Base-by-base conservation (phyloP, 2,888 invertebrate genomes). In the Drosophila putrida region DNA sequence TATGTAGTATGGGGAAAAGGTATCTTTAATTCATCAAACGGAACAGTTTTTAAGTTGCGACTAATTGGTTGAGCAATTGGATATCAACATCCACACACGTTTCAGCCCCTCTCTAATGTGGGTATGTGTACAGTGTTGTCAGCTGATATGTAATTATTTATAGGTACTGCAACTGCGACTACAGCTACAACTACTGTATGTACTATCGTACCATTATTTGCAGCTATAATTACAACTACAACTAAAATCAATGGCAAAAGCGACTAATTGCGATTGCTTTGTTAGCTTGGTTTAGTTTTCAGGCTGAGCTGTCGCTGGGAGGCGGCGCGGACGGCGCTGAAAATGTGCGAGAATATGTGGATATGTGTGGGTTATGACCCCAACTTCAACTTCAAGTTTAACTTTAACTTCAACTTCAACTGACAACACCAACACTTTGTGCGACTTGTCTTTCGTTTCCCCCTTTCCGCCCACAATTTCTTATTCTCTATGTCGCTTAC, bases 401-500 rank as follows among this genome's bases (percentile, higher is more conserved):
- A 58, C 50, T 31, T 44, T 25, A 63, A 63, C 69, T 70, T 57
- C 11, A 59, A 60, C 58, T 62, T 43, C 72, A 73, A 73, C 70
- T 70, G 87, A 88, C 89, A 87, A 88, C 84, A 82, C 80, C 88
- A 83, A 78, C 80, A 79, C 82, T 71, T 75, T 75, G 62, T 64
- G 65, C 47, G 36, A 68, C 55, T 46, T 68, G 46, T 61, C 53
- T 41, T 15, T 33, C 36, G 20, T 20, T 20, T n/a, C 41, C 49
- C 15, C 66, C 44, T 31, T 47, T 11, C 66, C 31, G 1, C 28
- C 43, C 35, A n/a, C 28, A 25, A 25, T 27, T 33, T 35, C n/a
- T 31, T 39, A 28, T 25, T n/a, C 9, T 13, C 4, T 31, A 13
- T 65, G 54, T 49, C 53, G 71, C 87, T 92, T 92, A 94, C 95